Conservation (phyloP, 2,888 invertebrate species). For the Leptogaster cylindrica region DNA sequence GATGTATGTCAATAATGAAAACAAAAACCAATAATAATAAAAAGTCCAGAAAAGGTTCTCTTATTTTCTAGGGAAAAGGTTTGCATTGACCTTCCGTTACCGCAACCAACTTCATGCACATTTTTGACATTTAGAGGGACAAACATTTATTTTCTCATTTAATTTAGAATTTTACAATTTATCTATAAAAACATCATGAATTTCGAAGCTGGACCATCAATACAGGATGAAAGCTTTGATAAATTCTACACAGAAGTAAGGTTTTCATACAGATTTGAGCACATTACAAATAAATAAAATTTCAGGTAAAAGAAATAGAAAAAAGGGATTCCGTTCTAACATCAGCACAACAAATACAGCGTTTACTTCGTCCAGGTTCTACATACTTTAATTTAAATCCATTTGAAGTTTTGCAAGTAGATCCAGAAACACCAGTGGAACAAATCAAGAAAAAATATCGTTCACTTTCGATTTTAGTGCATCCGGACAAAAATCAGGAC, state of each 20-base stretch:
- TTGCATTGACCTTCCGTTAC: no score
- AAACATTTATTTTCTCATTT: no score
- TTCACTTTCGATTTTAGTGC: slow-evolving; percentile 94
- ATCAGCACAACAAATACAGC: slow-evolving; percentile 95
- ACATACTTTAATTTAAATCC: slow-evolving; percentile 99
- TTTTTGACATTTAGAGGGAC: no score
- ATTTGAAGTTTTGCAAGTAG: slow-evolving; percentile 87
- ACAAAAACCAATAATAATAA: no score
- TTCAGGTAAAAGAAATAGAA: slow-evolving; percentile 97
- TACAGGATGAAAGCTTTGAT: slow-evolving; percentile 76
- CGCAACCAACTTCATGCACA: no score
- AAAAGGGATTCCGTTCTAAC: slow-evolving; percentile 96
- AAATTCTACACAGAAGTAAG: slow-evolving; percentile 83
- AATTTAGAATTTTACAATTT: no score
- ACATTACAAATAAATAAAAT: neutral
- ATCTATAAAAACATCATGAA: slow-evolving; percentile 15
- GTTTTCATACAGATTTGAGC: neutral
- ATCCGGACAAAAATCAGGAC: slow-evolving; percentile 99
- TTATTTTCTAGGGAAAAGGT: no score
- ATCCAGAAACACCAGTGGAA: slow-evolving; percentile 86
- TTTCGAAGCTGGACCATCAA: slow-evolving; percentile 57
- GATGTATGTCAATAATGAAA: no score
- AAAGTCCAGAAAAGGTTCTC: no score
- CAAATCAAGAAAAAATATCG: slow-evolving; percentile 97
- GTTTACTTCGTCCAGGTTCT: slow-evolving; percentile 93